These are phyloP conservation scores for Sebastes steindachneri DNA, from an alignment of 2,797 vertebrate species.

Conservation along the genomic window DNA sequence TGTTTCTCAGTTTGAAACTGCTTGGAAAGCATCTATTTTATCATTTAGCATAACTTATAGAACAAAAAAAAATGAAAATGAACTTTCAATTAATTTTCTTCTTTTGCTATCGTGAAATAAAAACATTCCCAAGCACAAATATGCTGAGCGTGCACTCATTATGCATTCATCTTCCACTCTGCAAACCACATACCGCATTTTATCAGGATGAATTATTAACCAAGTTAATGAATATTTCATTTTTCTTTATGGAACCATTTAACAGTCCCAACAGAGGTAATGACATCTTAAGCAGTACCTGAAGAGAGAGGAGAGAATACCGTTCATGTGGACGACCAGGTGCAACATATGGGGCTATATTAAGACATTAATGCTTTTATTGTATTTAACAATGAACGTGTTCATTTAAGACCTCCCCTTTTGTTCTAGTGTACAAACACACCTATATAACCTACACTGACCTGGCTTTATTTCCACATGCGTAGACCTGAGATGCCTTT, in stretches of 20 bases:
- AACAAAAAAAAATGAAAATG: conserved; percentile 68
- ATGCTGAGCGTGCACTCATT: conserved; percentile 79
- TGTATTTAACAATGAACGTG: not conserved
- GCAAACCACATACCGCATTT: conserved; percentile 74
- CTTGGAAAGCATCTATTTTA: conserved; percentile 79
- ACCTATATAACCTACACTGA: conserved; percentile 44
- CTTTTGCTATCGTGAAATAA: conserved; percentile 74
- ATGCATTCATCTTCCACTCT: conserved; percentile 73
- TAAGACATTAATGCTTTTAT: not conserved
- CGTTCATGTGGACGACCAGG: conserved; percentile 5
- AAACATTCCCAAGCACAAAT: conserved; percentile 76
- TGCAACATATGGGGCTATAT: not conserved
- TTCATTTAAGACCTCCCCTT: not conserved
- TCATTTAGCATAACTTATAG: conserved; percentile 72
- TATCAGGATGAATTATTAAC: conserved; percentile 83
- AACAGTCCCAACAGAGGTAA: conserved; percentile 76
- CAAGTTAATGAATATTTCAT: conserved; percentile 82
- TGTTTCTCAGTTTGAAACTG: conserved; percentile 73
- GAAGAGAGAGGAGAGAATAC: conserved; percentile 7
- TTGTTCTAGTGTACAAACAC: conserved; percentile 45
- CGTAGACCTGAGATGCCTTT: conserved; percentile 51
- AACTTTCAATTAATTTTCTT: conserved; percentile 78
- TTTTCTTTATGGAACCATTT: conserved; percentile 78
- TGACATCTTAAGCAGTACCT: conserved; percentile 74
- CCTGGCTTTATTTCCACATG: conserved; percentile 44